A percentile compares a stretch with the other conserved stretches of the same genome.
Evolutionary conservation across 1,140 invertebrate species (phyloP).

Genomic region (Pogonomyrmex californicus): DNA sequence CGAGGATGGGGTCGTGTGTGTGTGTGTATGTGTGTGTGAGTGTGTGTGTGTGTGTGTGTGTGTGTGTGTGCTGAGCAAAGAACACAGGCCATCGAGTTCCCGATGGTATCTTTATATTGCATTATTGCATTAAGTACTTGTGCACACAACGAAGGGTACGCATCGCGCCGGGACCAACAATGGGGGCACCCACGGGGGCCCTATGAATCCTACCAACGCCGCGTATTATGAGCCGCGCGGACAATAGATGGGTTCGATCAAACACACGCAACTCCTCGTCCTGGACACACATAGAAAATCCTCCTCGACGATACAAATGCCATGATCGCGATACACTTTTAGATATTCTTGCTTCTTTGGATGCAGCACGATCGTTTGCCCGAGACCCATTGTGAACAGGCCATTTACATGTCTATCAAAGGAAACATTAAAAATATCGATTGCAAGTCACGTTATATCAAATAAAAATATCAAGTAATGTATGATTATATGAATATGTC

Average conservation of each 20-base stretch:
- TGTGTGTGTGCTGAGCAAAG: conserved; percentile 46
- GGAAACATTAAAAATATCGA: conserved; percentile 27
- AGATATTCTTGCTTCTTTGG: conserved; percentile 49
- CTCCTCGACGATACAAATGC: conserved; percentile 60
- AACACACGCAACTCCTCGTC: conserved; percentile 62
- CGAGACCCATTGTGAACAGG: conserved; percentile 27
- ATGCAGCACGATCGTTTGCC: conserved; percentile 50
- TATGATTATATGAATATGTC: background rate
- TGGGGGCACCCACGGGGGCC: conserved; percentile 71
- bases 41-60: background rate
- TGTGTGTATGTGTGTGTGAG: too few relatives aligned
- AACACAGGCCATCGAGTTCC: conserved; percentile 75
- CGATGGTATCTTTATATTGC: conserved; percentile 84
- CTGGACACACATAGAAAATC: conserved; percentile 30
- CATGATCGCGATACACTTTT: conserved; percentile 56
- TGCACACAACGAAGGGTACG: conserved; percentile 80
- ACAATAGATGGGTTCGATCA: conserved; percentile 73
- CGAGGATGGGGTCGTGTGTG: conserved; percentile 43
- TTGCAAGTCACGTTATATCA: background rate
- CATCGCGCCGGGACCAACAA: conserved; percentile 70
- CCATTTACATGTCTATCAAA: conserved; percentile 41
- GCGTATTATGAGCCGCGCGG: conserved; percentile 66
- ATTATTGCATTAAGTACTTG: conserved; percentile 85
- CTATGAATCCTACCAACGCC: conserved; percentile 60
- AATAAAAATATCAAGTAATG: background rate